Percentiles rank a stretch among this genome's conserved stretches.
phyloP scores from a whole-genome alignment of 2,797 vertebrate species.

The Sandelia bainsii region DNA sequence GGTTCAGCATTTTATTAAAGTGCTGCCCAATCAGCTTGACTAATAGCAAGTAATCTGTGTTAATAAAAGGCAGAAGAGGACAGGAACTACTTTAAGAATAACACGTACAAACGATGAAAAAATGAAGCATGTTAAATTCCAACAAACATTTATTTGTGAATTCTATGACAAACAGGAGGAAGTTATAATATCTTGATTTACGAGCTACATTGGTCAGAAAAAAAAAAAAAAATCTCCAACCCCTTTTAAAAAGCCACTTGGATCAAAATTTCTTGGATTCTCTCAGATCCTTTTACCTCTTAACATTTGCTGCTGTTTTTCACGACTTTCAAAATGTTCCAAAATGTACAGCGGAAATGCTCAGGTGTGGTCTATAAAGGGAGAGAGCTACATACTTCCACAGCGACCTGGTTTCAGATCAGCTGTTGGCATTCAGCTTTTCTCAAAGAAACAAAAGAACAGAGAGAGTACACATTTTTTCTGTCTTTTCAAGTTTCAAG shows the following conservation, averaged over 20 bases:
- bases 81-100: neutral
- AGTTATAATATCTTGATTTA: slow-evolving; percentile 74
- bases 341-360: slow-evolving; percentile 82
- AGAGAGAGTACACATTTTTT: slow-evolving; percentile 77
- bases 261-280: slow-evolving; percentile 25
- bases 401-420: slow-evolving; percentile 68
- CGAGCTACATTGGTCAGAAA: slow-evolving; percentile 72
- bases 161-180: slow-evolving; percentile 83
- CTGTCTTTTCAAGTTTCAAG: slow-evolving; percentile 65
- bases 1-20: neutral
- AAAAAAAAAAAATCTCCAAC: slow-evolving; percentile 49
- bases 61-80: neutral
- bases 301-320: slow-evolving; percentile 34
- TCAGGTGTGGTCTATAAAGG: slow-evolving; percentile 61
- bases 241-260: slow-evolving; percentile 61
- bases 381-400: slow-evolving; percentile 82
- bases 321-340: slow-evolving; percentile 63
- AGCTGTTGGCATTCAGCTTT: slow-evolving; percentile 82
- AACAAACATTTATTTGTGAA: slow-evolving; percentile 85
- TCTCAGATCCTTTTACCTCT: slow-evolving; percentile 2
- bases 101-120: neutral
- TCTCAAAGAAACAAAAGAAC: slow-evolving; percentile 70
- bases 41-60: neutral
- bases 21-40: neutral
- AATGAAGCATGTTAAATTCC: slow-evolving; percentile 50